Evolutionary conservation across 2,888 invertebrate genomes (phyloP).

Genomic region (Achlya flavicornis): DNA sequence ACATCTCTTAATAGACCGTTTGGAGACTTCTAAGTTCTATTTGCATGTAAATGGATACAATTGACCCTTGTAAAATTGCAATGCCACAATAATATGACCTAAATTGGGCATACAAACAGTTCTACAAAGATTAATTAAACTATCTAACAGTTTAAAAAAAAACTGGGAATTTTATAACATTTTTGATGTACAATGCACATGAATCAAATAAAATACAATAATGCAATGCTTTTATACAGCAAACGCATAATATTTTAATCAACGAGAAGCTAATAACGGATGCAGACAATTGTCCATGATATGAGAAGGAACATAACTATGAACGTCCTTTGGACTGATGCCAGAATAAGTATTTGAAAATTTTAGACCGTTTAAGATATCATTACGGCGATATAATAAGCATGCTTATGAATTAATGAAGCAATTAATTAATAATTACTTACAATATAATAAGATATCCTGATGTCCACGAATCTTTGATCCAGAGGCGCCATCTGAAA

Average conservation of each 20-base stretch:
- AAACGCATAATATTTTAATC: slow-evolving; percentile 14
- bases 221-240: slow-evolving; percentile 16
- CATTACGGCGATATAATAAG: slow-evolving; percentile 16
- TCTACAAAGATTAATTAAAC: no score
- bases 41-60: neutral
- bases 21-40: neutral
- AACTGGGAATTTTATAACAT: neutral
- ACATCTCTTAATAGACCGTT: neutral
- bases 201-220: no score
- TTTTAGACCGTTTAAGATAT: slow-evolving; percentile 18
- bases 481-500: slow-evolving; percentile 50
- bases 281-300: slow-evolving; percentile 46
- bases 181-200: no score
- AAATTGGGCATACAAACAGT: no score
- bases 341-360: slow-evolving; percentile 37
- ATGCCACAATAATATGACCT: no score
- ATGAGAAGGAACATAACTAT: slow-evolving; percentile 29
- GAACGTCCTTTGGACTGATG: slow-evolving; percentile 40
- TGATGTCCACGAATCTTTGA: slow-evolving; percentile 8
- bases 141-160: neutral
- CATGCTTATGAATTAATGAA: neutral
- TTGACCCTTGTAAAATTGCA: neutral
- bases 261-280: slow-evolving; percentile 37
- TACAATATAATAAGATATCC: slow-evolving; percentile 31
- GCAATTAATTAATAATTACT: slow-evolving; percentile 16